These are phyloP conservation scores for Chrysochloris asiatica DNA, from an alignment of 2,113 vertebrate species.

Conservation along the genomic window DNA sequence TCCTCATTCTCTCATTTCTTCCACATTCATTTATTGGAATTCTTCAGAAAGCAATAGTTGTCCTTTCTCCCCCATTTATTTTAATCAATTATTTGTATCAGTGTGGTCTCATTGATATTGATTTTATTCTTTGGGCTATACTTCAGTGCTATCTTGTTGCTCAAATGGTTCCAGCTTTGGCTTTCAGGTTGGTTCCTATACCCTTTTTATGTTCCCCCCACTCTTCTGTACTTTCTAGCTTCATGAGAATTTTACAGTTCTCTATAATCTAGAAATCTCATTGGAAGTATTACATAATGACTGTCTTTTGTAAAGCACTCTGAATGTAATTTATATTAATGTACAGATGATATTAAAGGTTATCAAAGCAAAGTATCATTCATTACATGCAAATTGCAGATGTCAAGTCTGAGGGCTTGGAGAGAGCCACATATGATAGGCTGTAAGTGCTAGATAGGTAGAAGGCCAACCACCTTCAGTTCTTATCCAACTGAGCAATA, in stretches of 20 bases:
- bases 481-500: constrained; percentile 8
- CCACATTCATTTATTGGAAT: constrained; percentile 12
- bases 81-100: background rate
- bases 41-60: constrained; percentile 19
- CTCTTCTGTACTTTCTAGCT: constrained; percentile 31
- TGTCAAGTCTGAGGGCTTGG: constrained; percentile 28
- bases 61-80: background rate
- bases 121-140: constrained; percentile 15
- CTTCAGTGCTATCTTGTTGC: background rate
- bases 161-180: background rate
- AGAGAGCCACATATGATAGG: constrained; percentile 13
- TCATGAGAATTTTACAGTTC: constrained; percentile 10
- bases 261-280: constrained; percentile 49
- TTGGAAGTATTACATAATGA: constrained; percentile 52
- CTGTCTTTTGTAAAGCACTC: constrained; percentile 56
- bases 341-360: constrained; percentile 63
- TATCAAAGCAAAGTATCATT: constrained; percentile 70
- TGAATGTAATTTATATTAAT: constrained; percentile 60
- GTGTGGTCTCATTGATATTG: background rate
- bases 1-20: background rate
- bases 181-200: background rate
- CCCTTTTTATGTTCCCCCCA: background rate
- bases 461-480: constrained; percentile 17
- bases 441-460: background rate
- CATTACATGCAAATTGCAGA: constrained; percentile 60